Percentiles rank a stretch among this genome's conserved stretches.
phyloP scores from a whole-genome alignment of 1,140 invertebrate genomes.

The Hylyphantes graminicola region DNA sequence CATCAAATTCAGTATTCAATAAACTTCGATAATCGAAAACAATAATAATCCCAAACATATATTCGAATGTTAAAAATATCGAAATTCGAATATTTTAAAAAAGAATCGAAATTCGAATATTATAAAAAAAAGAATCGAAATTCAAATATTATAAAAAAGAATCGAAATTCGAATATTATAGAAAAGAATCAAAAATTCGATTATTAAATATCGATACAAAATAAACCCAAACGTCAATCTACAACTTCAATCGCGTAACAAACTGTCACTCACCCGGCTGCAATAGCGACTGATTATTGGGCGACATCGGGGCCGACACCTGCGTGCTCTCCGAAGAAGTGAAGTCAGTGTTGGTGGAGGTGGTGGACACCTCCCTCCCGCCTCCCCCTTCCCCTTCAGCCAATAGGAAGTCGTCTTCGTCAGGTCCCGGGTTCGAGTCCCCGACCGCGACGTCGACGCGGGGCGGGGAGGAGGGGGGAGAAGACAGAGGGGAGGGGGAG shows the following conservation, averaged over 20 bases:
- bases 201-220: no score
- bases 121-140: no score
- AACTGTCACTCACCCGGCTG: neutral
- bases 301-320: constrained; percentile 35
- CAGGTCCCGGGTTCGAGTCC: constrained; percentile 22
- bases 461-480: neutral
- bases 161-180: no score
- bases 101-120: no score
- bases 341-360: constrained; percentile 58
- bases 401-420: constrained; percentile 41
- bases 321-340: constrained; percentile 48
- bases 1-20: no score
- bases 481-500: neutral
- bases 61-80: no score
- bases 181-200: no score
- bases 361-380: constrained; percentile 32
- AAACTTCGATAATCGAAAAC: no score
- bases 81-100: no score
- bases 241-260: neutral
- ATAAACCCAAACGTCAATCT: neutral
- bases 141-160: no score
- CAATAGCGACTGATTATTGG: neutral
- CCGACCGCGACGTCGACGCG: constrained; percentile 46
- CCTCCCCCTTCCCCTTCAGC: constrained; percentile 6
- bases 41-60: no score